Conservation (phyloP, 2,888 invertebrate species). For the Calameuta idolon region DNA sequence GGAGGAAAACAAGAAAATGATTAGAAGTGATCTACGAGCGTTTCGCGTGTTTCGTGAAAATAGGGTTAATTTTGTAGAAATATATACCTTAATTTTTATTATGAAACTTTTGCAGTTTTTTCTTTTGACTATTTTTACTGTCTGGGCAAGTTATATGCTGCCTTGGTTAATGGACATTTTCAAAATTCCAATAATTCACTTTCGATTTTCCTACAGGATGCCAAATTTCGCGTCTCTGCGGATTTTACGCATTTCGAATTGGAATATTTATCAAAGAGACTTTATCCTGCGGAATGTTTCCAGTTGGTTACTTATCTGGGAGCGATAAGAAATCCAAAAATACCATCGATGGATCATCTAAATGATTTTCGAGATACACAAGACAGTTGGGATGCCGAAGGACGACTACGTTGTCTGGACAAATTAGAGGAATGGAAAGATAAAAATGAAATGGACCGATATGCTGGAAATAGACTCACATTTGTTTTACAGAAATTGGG, state of each 20-base stretch:
- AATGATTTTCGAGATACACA: neutral
- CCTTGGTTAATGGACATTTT: constrained; percentile 10
- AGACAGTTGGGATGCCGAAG: constrained; percentile 1
- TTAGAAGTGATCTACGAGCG: neutral
- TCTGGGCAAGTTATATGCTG: constrained; percentile 27
- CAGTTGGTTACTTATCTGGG: constrained; percentile 24
- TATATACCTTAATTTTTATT: constrained; percentile 19
- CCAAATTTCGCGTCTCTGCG: constrained; percentile 15
- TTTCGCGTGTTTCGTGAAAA: constrained; percentile 10
- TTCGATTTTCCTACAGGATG: neutral
- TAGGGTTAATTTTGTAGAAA: constrained; percentile 18
- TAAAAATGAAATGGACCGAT: constrained; percentile 17
- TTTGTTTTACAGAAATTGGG: constrained; percentile 24
- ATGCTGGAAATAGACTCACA: constrained; percentile 26
- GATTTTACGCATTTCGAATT: constrained; percentile 30
- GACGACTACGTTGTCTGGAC: constrained; percentile 22
- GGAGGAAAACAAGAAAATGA: neutral
- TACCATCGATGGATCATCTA: neutral
- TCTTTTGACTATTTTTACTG: constrained; percentile 29
- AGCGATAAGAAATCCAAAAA: neutral
- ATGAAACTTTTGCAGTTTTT: constrained; percentile 34
- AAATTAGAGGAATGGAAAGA: constrained; percentile 29
- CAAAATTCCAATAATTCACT: neutral
- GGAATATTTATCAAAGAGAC: constrained; percentile 27
- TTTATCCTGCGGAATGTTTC: constrained; percentile 30